Base-by-base conservation (phyloP, 2,888 invertebrate species). In the Teinopalpus imperialis region DNA sequence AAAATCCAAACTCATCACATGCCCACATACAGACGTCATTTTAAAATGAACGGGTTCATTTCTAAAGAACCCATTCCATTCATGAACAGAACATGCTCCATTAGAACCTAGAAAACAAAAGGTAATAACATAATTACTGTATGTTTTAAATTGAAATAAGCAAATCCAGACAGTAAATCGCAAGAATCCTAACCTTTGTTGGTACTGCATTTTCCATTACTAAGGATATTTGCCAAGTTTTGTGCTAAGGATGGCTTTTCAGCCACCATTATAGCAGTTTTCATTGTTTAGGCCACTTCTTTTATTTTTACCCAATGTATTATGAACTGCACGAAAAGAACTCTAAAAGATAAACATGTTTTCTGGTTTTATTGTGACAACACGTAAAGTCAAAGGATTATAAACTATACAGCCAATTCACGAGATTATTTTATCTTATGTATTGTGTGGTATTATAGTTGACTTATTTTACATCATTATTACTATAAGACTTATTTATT, bases 11-110 rank as follows among this genome's bases (percentile, higher is more conserved):
- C 94, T 94, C 96, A 98, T 97, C 0, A 99, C 98, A 89, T 99
- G 99, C 0, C 99, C 99, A 76, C 98, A 99, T 0, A 99, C 99
- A 0, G 98, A 98, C 1, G 99, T 99, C 96, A 99, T 98, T 83
- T 96, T 97, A 72, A 93, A 97, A 46, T 90, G 90, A 0, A 94
- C 94, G 1, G 89, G 88, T 60, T 93, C 92, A 52, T 92, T 92
- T 54, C 90, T 92, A 69, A 98, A 97, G 0, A 85, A 90, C 0
- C 97, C 98, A 39, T 90, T 91, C 96, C 98, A 99, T 82, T 99
- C 99, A 69, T 98, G 97, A 0, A 99, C 93, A 0, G 96, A 94
- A 81, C 98, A 98, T 1, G 97, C 95, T 31, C 95, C 94, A 81
- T 96, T 98, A 30, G 94, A 92, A 42, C 95, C 98, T 95, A 59